Conservation (phyloP, 2,113 vertebrate genomes). For the Tichodroma muraria region DNA sequence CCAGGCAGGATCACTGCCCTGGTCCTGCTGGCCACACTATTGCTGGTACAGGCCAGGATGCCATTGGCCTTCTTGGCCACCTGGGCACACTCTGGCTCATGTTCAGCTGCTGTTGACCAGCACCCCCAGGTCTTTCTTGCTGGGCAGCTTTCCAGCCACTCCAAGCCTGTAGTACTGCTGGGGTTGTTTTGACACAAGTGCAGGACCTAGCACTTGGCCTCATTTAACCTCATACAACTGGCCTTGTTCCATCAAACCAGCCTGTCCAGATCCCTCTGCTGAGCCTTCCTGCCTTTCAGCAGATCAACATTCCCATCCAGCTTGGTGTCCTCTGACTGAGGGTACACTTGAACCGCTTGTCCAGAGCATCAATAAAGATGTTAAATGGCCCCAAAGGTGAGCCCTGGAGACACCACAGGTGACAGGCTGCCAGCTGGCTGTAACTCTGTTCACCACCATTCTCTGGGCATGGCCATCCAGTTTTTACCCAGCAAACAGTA, state of each 20-base stretch:
- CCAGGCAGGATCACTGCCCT: no score
- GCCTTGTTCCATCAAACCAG: neutral
- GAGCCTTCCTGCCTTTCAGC: neutral
- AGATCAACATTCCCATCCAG: neutral
- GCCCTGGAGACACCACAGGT: neutral
- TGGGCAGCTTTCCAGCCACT: neutral
- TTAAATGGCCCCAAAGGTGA: neutral
- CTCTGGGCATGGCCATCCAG: neutral
- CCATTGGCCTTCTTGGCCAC: neutral
- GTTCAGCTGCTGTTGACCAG: neutral
- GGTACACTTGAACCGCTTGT: accelerated
- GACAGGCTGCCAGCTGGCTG: neutral
- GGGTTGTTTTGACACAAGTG: neutral
- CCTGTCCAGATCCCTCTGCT: neutral
- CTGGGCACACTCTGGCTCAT: neutral
- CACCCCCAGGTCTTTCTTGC: neutral
- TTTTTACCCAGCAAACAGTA: neutral
- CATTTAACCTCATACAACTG: neutral
- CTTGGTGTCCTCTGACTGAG: neutral
- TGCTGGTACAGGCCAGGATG: neutral
- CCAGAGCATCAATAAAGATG: neutral
- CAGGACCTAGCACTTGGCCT: neutral
- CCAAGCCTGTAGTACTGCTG: accelerated
- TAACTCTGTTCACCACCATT: neutral
- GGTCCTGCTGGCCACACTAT: neutral